Percentiles rank a stretch among this genome's conserved stretches.
phyloP scores from a whole-genome alignment of 2,797 vertebrate genomes.

The Adrianichthys oophorus region DNA sequence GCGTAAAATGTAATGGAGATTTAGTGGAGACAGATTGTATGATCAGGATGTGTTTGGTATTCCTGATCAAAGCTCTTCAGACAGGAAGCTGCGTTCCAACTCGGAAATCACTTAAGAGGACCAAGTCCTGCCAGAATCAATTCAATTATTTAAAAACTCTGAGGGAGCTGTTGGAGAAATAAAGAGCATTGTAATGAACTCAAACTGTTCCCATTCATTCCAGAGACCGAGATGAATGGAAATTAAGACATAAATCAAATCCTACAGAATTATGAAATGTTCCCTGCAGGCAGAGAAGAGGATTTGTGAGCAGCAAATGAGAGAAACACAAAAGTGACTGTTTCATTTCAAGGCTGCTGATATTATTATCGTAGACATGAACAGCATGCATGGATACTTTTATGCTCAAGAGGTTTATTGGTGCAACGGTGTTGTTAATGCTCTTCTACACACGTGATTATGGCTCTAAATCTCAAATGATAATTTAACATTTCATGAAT shows the following conservation, averaged over 20 bases:
- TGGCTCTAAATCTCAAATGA: neutral
- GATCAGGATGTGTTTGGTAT: neutral
- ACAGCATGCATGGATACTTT: neutral
- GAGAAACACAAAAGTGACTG: neutral
- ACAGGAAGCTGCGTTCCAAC: neutral
- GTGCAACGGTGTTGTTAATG: neutral
- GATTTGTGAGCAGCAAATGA: constrained; percentile 7
- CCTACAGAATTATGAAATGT: neutral
- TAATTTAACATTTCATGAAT: neutral
- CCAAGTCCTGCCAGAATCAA: neutral
- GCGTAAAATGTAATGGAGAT: too few species aligned
- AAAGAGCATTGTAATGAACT: neutral
- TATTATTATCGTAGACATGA: neutral
- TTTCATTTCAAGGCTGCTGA: neutral
- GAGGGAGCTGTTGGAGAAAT: neutral
- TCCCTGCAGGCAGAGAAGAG: neutral
- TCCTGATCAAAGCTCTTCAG: neutral
- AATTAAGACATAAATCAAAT: neutral
- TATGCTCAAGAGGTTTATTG: neutral
- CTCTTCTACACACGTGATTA: neutral
- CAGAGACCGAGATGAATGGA: neutral
- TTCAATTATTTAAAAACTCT: neutral
- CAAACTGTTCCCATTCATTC: neutral
- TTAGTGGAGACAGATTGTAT: neutral
- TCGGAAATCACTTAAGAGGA: neutral